These are phyloP conservation scores for Siderastrea siderea DNA, from an alignment of 92 coral and sea anemone genomes.

Conservation along the genomic window DNA sequence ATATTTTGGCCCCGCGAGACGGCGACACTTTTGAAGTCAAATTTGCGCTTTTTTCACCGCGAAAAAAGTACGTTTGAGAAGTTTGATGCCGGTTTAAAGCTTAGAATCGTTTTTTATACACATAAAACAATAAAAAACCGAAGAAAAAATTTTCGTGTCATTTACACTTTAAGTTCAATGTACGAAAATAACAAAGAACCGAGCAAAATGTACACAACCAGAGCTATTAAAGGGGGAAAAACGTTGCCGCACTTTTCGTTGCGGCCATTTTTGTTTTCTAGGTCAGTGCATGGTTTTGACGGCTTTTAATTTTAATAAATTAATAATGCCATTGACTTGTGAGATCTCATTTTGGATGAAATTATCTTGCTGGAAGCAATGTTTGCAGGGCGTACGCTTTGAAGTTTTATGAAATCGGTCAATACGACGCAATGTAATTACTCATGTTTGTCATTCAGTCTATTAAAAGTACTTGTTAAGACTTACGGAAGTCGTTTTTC, in stretches of 20 bases:
- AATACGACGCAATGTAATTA: too few relatives aligned
- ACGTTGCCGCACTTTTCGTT: neutral
- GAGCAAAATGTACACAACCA: constrained; percentile 1
- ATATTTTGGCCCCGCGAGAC: too few relatives aligned
- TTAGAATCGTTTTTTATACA: too few relatives aligned
- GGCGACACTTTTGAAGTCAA: too few relatives aligned
- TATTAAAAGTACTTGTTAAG: too few relatives aligned
- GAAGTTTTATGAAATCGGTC: neutral
- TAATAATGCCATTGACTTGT: neutral
- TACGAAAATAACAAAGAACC: constrained; percentile 5
- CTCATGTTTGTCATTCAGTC: too few relatives aligned
- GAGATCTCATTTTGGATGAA: neutral
- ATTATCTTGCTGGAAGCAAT: neutral
- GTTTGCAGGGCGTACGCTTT: neutral
- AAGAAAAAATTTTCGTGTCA: too few relatives aligned
- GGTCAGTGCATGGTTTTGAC: neutral
- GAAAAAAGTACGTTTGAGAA: too few relatives aligned
- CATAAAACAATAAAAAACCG: too few relatives aligned
- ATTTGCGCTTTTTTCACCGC: too few relatives aligned
- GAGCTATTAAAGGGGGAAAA: neutral
- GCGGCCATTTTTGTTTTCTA: neutral
- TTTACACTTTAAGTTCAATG: constrained; percentile 9
- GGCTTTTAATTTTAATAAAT: neutral
- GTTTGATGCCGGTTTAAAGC: too few relatives aligned
- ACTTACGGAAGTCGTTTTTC: too few relatives aligned